Evolutionary conservation across 2,888 invertebrate species (phyloP).

Genomic region (Amphimallon solstitiale): DNA sequence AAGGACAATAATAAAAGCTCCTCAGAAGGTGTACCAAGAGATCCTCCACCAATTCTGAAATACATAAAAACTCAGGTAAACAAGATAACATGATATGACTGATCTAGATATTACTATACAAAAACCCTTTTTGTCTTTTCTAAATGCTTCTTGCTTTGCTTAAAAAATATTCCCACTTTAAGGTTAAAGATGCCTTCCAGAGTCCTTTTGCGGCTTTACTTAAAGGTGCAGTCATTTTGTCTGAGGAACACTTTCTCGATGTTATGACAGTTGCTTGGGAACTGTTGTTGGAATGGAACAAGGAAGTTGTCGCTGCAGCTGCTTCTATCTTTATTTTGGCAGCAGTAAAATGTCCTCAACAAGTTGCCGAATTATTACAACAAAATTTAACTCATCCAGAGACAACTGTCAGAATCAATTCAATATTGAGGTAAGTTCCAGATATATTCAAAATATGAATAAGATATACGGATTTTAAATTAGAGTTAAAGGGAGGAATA

Average conservation of each 20-base stretch:
- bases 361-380: slow-evolving; percentile 90
- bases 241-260: slow-evolving; percentile 87
- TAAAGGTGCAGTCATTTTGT: slow-evolving; percentile 90
- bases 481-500: too few relatives aligned
- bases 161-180: too few relatives aligned
- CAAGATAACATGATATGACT: too few relatives aligned
- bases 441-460: too few relatives aligned
- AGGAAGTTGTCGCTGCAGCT: slow-evolving; percentile 84
- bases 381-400: slow-evolving; percentile 86
- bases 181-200: slow-evolving; percentile 92
- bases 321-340: slow-evolving; percentile 92
- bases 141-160: slow-evolving; percentile 6
- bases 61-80: slow-evolving; percentile 78
- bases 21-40: slow-evolving; percentile 65
- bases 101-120: too few relatives aligned
- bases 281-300: slow-evolving; percentile 89
- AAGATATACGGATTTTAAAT: too few relatives aligned
- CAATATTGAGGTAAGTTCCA: slow-evolving; percentile 74
- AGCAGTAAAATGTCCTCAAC: slow-evolving; percentile 91
- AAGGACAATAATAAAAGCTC: slow-evolving; percentile 54
- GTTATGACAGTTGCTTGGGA: slow-evolving; percentile 96
- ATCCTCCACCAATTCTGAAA: slow-evolving; percentile 77
- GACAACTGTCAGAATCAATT: slow-evolving; percentile 82
- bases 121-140: not conserved
- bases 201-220: slow-evolving; percentile 85